Conservation (phyloP, 1,140 invertebrate genomes). For the Drosophila funebris region DNA sequence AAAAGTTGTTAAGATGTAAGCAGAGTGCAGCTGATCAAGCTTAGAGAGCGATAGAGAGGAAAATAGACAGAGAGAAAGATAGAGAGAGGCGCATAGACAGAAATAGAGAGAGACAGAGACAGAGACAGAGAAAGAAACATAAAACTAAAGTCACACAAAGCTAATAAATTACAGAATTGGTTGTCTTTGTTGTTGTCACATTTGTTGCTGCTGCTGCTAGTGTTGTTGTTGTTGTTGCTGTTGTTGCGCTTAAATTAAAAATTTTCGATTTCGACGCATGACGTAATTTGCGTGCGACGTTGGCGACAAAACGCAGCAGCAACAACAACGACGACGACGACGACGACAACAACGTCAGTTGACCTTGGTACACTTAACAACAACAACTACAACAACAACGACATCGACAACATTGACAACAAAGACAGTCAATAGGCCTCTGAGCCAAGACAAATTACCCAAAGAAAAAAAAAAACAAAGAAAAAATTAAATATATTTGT, state of each 20-base stretch:
- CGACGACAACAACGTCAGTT: constrained; percentile 49
- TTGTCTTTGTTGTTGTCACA: constrained; percentile 38
- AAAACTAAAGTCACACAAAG: constrained; percentile 50
- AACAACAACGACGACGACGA: constrained; percentile 29
- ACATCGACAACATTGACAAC: neutral
- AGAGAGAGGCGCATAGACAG: too few species aligned
- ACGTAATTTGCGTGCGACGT: constrained; percentile 68
- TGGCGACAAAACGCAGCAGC: constrained; percentile 29
- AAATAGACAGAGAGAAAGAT: too few species aligned
- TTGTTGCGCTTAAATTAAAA: constrained; percentile 58
- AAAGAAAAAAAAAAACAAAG: neutral
- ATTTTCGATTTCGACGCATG: constrained; percentile 60
- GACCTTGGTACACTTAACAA: constrained; percentile 74
- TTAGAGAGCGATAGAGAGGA: too few species aligned
- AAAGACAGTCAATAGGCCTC: constrained; percentile 33
- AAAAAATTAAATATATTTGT: neutral
- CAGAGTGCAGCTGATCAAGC: too few species aligned
- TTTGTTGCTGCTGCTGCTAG: constrained; percentile 4
- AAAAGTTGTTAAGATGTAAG: too few species aligned
- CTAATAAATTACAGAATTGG: constrained; percentile 76
- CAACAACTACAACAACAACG: constrained; percentile 24
- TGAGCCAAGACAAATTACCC: neutral
- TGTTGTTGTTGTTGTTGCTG: constrained; percentile 20
- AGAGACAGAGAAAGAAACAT: neutral
- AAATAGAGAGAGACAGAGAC: too few species aligned